Evolutionary conservation across 2,797 vertebrate species (phyloP).

Genomic region (Paguma larvata): DNA sequence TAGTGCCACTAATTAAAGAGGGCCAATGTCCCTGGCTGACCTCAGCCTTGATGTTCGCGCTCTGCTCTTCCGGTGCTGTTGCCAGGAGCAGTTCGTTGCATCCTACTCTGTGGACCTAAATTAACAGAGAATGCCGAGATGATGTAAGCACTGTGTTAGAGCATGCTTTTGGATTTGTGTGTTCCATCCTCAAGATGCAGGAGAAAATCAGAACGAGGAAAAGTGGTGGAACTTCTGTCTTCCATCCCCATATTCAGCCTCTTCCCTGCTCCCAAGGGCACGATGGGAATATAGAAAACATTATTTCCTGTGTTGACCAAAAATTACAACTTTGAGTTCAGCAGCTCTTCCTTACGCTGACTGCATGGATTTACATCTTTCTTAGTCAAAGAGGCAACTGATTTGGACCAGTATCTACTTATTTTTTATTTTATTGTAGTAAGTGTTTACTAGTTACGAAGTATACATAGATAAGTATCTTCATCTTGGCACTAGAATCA

Average conservation of each 20-base stretch:
- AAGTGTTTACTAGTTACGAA: background rate
- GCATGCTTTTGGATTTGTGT: background rate
- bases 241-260: background rate
- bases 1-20: background rate
- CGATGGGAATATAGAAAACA: background rate
- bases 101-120: background rate
- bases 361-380: background rate
- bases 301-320: background rate
- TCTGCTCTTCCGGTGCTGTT: background rate
- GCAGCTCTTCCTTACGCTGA: background rate
- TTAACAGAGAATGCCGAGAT: background rate
- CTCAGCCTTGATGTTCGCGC: background rate
- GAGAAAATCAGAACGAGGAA: background rate
- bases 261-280: background rate
- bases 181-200: slow-evolving; percentile 7
- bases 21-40: background rate
- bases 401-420: background rate
- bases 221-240: background rate
- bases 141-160: background rate
- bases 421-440: slow-evolving; percentile 38
- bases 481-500: background rate
- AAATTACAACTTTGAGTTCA: background rate
- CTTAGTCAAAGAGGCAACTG: background rate
- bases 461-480: background rate
- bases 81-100: background rate